These are phyloP conservation scores for Labeo rohita DNA, from an alignment of 2,113 vertebrate genomes.

Conservation along the genomic window DNA sequence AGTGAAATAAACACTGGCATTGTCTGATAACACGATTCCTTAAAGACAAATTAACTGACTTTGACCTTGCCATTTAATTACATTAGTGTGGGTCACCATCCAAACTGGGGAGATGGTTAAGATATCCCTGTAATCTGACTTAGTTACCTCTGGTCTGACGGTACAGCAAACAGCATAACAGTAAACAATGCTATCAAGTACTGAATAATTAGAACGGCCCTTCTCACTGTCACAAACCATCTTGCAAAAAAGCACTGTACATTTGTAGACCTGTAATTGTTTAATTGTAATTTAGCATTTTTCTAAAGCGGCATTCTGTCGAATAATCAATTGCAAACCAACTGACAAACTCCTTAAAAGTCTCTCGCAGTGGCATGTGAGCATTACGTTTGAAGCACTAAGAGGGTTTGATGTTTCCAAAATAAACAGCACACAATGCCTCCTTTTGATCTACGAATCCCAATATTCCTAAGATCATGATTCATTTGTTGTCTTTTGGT, in stretches of 20 bases:
- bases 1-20: neutral
- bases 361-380: constrained; percentile 24
- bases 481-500: neutral
- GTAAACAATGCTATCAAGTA: constrained; percentile 24
- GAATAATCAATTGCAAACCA: constrained; percentile 35
- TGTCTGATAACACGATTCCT: constrained; percentile 3
- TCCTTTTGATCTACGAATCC: constrained; percentile 13
- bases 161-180: neutral
- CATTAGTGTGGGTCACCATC: constrained; percentile 38
- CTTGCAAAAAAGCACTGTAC: neutral
- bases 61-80: constrained; percentile 51
- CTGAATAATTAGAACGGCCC: neutral
- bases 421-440: constrained; percentile 46
- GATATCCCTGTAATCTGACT: constrained; percentile 21
- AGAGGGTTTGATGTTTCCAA: constrained; percentile 36
- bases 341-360: constrained; percentile 13
- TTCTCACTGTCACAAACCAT: neutral
- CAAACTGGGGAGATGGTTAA: constrained; percentile 8
- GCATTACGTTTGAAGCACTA: constrained; percentile 32
- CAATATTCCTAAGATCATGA: constrained; percentile 16
- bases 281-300: constrained; percentile 3
- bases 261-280: neutral
- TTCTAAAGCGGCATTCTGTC: constrained; percentile 31
- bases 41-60: constrained; percentile 23
- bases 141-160: neutral